Evolutionary conservation across 2,797 vertebrate species (phyloP).

Genomic region (Anguilla pacifica): DNA sequence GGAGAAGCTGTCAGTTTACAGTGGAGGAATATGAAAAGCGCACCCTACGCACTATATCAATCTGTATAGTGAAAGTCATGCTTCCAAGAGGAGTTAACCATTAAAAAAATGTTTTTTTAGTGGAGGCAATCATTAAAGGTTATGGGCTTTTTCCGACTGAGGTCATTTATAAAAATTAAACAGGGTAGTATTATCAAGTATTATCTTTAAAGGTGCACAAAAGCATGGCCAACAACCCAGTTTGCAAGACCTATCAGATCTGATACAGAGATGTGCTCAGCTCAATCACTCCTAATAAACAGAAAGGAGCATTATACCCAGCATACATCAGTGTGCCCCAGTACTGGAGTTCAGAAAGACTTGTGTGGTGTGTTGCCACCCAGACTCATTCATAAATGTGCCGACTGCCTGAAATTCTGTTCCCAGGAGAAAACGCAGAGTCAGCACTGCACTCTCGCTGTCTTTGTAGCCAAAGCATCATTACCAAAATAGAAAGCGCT

Average conservation of each 20-base stretch:
- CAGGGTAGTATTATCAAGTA: not conserved
- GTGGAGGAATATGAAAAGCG: too few species aligned
- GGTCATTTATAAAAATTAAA: not conserved
- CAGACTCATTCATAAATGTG: conserved; percentile 40
- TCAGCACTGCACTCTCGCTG: conserved; percentile 57
- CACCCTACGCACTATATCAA: too few species aligned
- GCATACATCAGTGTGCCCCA: not conserved
- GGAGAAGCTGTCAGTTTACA: too few species aligned
- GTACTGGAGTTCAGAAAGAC: not conserved
- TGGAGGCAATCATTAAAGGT: not conserved
- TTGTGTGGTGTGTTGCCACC: not conserved
- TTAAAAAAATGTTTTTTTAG: too few species aligned
- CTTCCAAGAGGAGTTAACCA: too few species aligned
- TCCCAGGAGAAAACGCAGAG: conserved; percentile 43
- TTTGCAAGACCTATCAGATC: not conserved
- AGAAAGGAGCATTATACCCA: not conserved
- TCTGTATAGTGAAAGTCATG: too few species aligned
- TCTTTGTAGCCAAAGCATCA: conserved; percentile 56
- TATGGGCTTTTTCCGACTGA: not conserved
- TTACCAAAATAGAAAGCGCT: conserved; percentile 55
- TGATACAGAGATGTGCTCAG: not conserved
- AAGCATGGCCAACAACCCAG: not conserved
- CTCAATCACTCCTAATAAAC: not conserved
- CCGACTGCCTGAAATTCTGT: conserved; percentile 44
- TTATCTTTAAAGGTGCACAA: not conserved